These are phyloP conservation scores for Intellagama lesueurii DNA, from an alignment of 2,797 vertebrate genomes.

Conservation along the genomic window DNA sequence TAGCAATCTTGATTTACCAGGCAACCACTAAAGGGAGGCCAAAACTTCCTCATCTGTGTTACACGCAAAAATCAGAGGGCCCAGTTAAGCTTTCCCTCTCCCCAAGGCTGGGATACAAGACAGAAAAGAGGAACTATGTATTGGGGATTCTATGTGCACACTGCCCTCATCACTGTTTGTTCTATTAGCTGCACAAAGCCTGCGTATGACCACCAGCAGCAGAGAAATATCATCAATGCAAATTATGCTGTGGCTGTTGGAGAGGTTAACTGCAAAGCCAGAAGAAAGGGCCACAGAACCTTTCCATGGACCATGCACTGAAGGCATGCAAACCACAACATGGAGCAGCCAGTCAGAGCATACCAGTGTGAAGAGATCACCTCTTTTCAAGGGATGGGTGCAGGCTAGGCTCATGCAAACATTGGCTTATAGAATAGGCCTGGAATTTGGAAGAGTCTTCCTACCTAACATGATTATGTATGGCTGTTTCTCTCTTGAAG, in stretches of 20 bases:
- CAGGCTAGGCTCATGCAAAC: background rate
- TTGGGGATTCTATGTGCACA: background rate
- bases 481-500: background rate
- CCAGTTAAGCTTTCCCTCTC: background rate
- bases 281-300: background rate
- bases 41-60: conserved; percentile 50
- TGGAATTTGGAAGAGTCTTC: background rate
- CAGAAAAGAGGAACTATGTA: background rate
- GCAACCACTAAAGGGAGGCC: conserved; percentile 71
- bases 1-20: conserved; percentile 28
- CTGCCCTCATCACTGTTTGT: background rate
- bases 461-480: background rate
- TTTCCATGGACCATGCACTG: background rate
- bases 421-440: background rate
- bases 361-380: background rate
- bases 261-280: background rate
- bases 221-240: background rate
- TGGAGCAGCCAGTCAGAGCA: background rate
- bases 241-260: background rate
- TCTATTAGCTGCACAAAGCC: background rate
- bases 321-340: background rate
- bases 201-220: background rate
- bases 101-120: background rate
- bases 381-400: background rate
- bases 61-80: background rate